Evolutionary conservation across 2,797 vertebrate genomes (phyloP).

Genomic region (Zalophus californianus): DNA sequence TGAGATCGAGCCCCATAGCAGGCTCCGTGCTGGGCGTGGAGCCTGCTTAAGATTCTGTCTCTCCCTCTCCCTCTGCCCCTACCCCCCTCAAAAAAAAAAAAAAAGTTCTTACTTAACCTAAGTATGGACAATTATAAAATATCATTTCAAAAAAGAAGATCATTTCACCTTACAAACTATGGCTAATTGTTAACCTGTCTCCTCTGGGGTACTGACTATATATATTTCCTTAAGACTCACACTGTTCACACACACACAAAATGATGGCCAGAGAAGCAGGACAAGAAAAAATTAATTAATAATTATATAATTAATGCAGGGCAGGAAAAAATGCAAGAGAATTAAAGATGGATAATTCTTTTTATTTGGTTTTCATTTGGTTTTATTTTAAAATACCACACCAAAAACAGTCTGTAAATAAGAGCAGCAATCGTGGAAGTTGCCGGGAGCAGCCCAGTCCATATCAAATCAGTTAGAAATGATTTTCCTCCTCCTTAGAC

Average conservation of each 20-base stretch:
- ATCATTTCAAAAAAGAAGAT: neutral
- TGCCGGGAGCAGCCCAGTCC: neutral
- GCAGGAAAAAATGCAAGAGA: neutral
- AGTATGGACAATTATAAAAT: neutral
- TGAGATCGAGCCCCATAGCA: neutral
- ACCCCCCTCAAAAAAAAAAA: neutral
- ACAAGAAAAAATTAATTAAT: neutral
- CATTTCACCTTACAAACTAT: conserved; percentile 14
- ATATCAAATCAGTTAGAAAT: neutral
- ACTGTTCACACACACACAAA: neutral
- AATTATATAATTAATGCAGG: neutral
- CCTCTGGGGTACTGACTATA: neutral
- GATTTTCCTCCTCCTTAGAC: neutral
- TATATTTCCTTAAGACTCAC: neutral
- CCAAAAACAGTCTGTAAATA: neutral
- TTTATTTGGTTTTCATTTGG: neutral
- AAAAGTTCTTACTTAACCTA: conserved; percentile 39
- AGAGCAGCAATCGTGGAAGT: neutral
- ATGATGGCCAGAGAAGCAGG: neutral
- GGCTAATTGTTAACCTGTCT: neutral
- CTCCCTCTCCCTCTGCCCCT: neutral
- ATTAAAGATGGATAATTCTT: conserved; percentile 33
- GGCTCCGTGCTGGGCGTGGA: neutral
- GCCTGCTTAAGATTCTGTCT: neutral
- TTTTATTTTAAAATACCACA: conserved; percentile 15